These are phyloP conservation scores for Hoplodrina ambigua DNA, from an alignment of 2,888 invertebrate species.

Conservation along the genomic window DNA sequence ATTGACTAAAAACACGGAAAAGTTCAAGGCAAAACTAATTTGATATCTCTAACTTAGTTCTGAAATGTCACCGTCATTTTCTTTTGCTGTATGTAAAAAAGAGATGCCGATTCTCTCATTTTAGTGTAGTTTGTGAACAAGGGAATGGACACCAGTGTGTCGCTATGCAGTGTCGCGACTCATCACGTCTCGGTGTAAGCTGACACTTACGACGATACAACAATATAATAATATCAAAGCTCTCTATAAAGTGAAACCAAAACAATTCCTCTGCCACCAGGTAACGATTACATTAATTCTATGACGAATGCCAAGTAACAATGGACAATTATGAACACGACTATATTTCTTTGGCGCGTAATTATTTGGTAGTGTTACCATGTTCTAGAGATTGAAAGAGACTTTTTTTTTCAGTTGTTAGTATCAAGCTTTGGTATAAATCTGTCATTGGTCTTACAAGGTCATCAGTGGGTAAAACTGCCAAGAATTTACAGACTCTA, in stretches of 20 bases:
- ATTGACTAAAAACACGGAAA: no score
- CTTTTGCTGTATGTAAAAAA: no score
- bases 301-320: conserved; percentile 59
- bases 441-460: neutral
- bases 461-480: no score
- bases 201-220: neutral
- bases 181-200: no score
- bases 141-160: no score
- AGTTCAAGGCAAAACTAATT: no score
- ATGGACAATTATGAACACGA: conserved; percentile 58
- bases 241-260: conserved; percentile 48
- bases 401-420: conserved; percentile 15
- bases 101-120: no score
- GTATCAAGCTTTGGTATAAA: neutral
- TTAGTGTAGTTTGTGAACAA: no score
- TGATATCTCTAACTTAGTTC: no score
- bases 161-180: no score
- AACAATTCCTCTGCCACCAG: conserved; percentile 37
- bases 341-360: conserved; percentile 49
- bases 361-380: conserved; percentile 46
- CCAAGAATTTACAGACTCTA: neutral
- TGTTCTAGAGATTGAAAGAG: conserved; percentile 22
- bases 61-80: no score
- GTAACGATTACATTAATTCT: conserved; percentile 46
- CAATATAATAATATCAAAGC: neutral